A percentile compares a stretch with the other conserved stretches of the same genome.
Evolutionary conservation across 2,888 invertebrate genomes (phyloP).

Genomic region (Caenorhabditis angaria): DNA sequence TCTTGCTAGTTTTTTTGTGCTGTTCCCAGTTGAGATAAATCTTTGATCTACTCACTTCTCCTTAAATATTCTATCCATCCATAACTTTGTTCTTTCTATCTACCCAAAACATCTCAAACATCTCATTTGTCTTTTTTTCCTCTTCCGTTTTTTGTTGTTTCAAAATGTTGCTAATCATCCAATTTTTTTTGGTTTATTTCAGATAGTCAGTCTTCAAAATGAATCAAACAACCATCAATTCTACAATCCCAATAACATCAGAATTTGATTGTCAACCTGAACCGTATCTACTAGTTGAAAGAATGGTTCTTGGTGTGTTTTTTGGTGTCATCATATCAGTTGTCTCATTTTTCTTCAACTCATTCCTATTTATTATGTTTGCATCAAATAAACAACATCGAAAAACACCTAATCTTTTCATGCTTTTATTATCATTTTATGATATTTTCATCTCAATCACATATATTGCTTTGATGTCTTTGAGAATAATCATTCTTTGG

Average conservation of each 20-base stretch:
- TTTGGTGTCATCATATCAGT: constrained; percentile 45
- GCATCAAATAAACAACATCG: constrained; percentile 53
- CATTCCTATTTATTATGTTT: constrained; percentile 56
- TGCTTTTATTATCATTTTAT: constrained; percentile 53
- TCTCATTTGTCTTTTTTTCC: too few relatives aligned
- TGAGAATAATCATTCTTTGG: constrained; percentile 41
- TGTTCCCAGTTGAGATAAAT: too few relatives aligned
- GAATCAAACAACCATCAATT: too few relatives aligned
- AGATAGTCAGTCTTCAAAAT: not conserved
- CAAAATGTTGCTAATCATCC: not conserved
- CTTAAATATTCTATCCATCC: too few relatives aligned
- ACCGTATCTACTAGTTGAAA: constrained; percentile 23
- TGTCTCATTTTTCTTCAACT: constrained; percentile 54
- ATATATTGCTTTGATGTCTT: constrained; percentile 55
- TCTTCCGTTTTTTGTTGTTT: not conserved
- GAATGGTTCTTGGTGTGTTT: constrained; percentile 48
- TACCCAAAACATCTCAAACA: too few relatives aligned
- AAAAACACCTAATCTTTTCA: constrained; percentile 56
- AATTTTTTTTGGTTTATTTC: not conserved
- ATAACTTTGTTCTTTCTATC: too few relatives aligned
- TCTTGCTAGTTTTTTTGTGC: too few relatives aligned
- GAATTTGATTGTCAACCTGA: not conserved
- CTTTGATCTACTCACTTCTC: too few relatives aligned
- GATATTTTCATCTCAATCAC: constrained; percentile 58
- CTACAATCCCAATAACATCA: too few relatives aligned